These are phyloP conservation scores for Eurystomus glaucurus DNA, from an alignment of 2,797 vertebrate genomes.

Conservation along the genomic window DNA sequence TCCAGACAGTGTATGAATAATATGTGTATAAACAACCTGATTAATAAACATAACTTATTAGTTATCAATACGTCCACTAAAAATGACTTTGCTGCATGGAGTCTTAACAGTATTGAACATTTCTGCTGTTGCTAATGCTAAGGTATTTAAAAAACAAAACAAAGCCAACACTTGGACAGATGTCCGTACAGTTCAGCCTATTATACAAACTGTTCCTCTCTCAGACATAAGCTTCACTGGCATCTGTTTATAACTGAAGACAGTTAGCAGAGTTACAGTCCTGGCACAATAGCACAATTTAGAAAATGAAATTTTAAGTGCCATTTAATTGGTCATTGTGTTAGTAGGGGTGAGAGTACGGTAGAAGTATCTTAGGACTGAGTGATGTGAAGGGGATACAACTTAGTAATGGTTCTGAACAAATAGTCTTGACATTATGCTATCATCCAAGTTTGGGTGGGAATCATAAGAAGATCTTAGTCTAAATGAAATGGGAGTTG, in stretches of 20 bases:
- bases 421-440: not conserved
- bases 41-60: not conserved
- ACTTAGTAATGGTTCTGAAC: not conserved
- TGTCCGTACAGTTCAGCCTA: not conserved
- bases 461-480: not conserved
- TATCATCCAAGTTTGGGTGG: not conserved
- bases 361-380: not conserved
- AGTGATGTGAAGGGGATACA: not conserved
- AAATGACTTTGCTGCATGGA: accelerated
- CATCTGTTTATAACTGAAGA: not conserved
- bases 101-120: accelerated
- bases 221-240: not conserved
- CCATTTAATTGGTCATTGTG: not conserved
- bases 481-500: not conserved
- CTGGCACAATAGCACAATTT: not conserved
- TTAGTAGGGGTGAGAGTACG: not conserved
- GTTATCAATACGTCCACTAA: not conserved
- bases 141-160: not conserved
- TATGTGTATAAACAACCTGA: not conserved
- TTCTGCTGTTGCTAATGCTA: not conserved
- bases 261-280: not conserved
- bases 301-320: not conserved
- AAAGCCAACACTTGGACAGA: not conserved
- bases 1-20: not conserved
- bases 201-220: not conserved